Conservation (phyloP, 1,140 invertebrate species). For the Cotesia glomerata region DNA sequence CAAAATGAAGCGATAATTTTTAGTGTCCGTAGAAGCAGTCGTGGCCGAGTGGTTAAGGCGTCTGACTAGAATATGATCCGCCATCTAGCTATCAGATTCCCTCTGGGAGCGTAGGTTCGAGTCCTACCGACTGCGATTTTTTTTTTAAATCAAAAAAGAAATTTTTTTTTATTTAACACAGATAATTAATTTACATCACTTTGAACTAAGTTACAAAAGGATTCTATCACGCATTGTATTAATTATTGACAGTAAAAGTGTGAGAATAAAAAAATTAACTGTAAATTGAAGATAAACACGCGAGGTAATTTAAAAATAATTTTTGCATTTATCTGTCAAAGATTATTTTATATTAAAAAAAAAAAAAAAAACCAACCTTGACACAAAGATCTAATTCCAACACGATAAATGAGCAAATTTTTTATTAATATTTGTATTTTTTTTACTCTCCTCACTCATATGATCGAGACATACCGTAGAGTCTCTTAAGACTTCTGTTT, state of each 20-base stretch:
- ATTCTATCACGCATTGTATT: no score
- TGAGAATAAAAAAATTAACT: no score
- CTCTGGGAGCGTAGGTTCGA: background rate
- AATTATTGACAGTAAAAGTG: no score
- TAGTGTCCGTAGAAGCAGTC: background rate
- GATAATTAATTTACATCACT: no score
- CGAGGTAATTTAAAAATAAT: no score
- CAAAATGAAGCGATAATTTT: background rate
- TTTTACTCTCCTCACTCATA: background rate
- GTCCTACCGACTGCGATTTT: conserved; percentile 1
- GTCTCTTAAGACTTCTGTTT: no score
- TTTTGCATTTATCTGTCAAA: background rate
- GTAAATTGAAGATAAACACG: no score
- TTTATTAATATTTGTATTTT: background rate
- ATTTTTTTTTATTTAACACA: no score
- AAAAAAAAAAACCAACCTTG: background rate
- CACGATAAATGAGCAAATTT: background rate
- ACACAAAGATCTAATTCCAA: background rate
- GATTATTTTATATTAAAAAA: background rate
- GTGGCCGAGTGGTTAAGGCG: conserved; percentile 4
- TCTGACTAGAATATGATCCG: background rate
- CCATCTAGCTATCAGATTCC: no score
- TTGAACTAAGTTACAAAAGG: no score
- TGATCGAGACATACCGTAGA: background rate
- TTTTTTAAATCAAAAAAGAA: background rate